These are phyloP conservation scores for Anguilla marmorata DNA, from an alignment of 2,797 vertebrate species.

Conservation along the genomic window DNA sequence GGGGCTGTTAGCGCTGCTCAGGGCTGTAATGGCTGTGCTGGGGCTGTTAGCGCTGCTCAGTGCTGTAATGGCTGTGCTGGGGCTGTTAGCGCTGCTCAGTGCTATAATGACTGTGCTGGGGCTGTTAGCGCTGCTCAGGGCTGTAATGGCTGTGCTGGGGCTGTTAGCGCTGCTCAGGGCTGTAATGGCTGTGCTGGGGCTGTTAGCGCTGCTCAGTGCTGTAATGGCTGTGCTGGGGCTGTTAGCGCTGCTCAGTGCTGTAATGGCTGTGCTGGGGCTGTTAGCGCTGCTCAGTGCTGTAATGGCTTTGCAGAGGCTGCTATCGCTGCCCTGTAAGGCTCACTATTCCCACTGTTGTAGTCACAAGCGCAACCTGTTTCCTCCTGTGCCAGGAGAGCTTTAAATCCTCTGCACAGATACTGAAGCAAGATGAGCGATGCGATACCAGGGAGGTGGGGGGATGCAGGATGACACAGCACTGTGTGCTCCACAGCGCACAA, in stretches of 20 bases:
- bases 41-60: not conserved
- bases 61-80: not conserved
- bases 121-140: not conserved
- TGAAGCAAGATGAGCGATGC: not conserved
- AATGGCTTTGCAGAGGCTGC: not conserved
- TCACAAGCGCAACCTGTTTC: not conserved
- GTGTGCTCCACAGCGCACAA: not conserved
- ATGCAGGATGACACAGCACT: not conserved
- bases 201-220: too few relatives aligned
- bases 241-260: too few relatives aligned
- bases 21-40: too few relatives aligned
- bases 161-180: not conserved
- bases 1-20: not conserved
- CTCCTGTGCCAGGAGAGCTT: not conserved
- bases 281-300: not conserved
- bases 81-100: not conserved
- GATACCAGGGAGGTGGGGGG: not conserved
- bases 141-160: not conserved
- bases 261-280: too few relatives aligned
- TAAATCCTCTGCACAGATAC: constrained; percentile 16
- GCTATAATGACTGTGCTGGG: not conserved
- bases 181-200: not conserved
- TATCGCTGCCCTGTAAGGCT: not conserved
- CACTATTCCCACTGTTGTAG: not conserved
- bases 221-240: too few relatives aligned